Conservation (phyloP, 2,888 invertebrate species). For the Tiphia femorata region DNA sequence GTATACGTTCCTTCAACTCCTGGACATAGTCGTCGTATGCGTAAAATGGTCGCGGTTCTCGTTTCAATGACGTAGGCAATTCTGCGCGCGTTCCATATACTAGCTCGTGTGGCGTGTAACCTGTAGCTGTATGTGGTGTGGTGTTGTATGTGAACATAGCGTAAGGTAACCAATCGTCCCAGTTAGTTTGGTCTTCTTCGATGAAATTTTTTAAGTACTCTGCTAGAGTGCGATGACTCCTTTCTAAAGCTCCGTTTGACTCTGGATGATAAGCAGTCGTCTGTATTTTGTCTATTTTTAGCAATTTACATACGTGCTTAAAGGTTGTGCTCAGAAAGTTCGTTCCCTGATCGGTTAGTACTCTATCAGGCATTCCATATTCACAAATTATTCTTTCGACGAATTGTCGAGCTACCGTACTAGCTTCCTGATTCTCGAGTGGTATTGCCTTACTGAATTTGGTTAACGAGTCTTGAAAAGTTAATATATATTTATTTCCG, state of each 20-base stretch:
- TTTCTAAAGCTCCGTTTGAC: not conserved
- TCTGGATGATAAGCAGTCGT: conserved; percentile 1
- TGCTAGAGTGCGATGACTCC: not conserved
- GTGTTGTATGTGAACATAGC: not conserved
- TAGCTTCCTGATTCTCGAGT: not conserved
- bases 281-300: not conserved
- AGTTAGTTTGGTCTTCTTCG: not conserved
- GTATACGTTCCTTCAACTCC: no score
- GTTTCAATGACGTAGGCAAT: no score
- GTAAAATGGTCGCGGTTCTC: no score
- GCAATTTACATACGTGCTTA: not conserved
- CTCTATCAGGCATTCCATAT: not conserved
- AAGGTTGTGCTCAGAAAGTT: not conserved
- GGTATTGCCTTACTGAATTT: not conserved
- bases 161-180: not conserved
- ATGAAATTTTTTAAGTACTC: not conserved
- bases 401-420: not conserved
- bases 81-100: not conserved
- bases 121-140: not conserved
- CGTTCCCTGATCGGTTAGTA: not conserved
- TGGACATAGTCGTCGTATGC: no score
- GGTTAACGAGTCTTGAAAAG: not conserved
- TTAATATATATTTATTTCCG: conserved; percentile 4
- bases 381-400: not conserved
- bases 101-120: not conserved